phyloP scores from a whole-genome alignment of 1,140 invertebrate species.

The Formica exsecta region DNA sequence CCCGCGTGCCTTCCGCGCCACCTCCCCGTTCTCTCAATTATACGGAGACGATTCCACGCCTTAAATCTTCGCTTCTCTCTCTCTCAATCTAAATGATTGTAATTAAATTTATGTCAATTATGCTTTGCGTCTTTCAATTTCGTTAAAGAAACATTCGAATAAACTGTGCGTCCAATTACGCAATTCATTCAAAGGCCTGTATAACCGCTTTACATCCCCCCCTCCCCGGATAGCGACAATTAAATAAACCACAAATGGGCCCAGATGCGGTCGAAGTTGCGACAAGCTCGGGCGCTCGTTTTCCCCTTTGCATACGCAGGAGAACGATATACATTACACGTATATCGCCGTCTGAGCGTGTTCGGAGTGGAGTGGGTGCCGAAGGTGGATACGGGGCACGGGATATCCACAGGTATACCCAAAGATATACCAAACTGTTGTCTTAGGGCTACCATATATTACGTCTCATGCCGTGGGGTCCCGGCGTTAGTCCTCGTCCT shows the following conservation, averaged over 20 bases:
- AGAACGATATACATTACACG: constrained; percentile 16
- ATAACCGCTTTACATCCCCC: neutral
- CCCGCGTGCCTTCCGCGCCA: neutral
- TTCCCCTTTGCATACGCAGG: constrained; percentile 24
- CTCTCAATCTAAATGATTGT: neutral
- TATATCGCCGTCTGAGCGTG: constrained; percentile 32
- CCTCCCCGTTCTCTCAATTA: constrained; percentile 31
- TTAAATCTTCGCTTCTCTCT: neutral
- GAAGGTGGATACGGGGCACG: constrained; percentile 67
- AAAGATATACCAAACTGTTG: constrained; percentile 77
- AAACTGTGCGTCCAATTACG: neutral
- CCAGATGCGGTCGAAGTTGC: constrained; percentile 52
- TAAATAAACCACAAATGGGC: constrained; percentile 50
- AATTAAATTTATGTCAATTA: neutral
- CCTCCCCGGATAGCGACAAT: constrained; percentile 35
- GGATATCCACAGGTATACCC: constrained; percentile 68
- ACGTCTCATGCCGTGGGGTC: constrained; percentile 73
- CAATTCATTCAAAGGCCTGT: neutral
- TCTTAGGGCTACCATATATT: constrained; percentile 81
- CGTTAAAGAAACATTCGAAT: neutral
- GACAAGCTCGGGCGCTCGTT: constrained; percentile 21
- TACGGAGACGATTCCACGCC: neutral
- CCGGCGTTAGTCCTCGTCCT: constrained; percentile 61
- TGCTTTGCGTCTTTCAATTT: neutral
- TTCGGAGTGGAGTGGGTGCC: constrained; percentile 18